Evolutionary conservation across 2,113 vertebrate genomes (phyloP).

Genomic region (Corythoichthys intestinalis): DNA sequence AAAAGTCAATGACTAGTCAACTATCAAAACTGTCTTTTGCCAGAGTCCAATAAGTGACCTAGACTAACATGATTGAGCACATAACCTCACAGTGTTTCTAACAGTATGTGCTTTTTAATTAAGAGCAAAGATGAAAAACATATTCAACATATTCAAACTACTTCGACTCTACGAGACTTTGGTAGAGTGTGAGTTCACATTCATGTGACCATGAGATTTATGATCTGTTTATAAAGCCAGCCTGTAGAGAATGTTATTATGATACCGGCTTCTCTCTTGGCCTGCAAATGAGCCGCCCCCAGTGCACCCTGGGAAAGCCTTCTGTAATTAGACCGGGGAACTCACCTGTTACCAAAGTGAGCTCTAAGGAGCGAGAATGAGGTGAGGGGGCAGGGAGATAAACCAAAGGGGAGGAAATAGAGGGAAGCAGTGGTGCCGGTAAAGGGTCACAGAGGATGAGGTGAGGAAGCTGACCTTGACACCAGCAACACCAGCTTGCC

Average conservation of each 20-base stretch:
- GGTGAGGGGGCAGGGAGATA: constrained; percentile 40
- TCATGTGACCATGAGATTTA: constrained; percentile 58
- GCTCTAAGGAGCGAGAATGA: constrained; percentile 6
- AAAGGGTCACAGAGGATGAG: constrained; percentile 11
- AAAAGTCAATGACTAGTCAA: background rate
- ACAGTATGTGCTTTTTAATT: background rate
- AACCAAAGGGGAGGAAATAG: constrained; percentile 27
- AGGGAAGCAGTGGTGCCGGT: background rate
- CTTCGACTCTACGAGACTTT: background rate
- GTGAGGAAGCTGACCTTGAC: constrained; percentile 26
- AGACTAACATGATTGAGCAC: background rate
- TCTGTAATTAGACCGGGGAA: constrained; percentile 67
- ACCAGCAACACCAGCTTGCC: background rate
- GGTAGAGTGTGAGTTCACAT: constrained; percentile 12
- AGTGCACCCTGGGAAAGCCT: constrained; percentile 57
- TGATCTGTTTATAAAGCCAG: constrained; percentile 65
- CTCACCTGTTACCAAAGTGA: constrained; percentile 60
- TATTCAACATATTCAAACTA: background rate
- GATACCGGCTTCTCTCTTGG: constrained; percentile 43
- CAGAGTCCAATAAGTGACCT: background rate
- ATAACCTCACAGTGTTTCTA: background rate
- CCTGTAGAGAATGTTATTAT: constrained; percentile 63
- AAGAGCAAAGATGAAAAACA: background rate
- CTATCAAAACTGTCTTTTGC: background rate
- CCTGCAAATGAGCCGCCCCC: constrained; percentile 58